These are phyloP conservation scores for Ranitomeya variabilis DNA, from an alignment of 2,113 vertebrate genomes.

Conservation along the genomic window DNA sequence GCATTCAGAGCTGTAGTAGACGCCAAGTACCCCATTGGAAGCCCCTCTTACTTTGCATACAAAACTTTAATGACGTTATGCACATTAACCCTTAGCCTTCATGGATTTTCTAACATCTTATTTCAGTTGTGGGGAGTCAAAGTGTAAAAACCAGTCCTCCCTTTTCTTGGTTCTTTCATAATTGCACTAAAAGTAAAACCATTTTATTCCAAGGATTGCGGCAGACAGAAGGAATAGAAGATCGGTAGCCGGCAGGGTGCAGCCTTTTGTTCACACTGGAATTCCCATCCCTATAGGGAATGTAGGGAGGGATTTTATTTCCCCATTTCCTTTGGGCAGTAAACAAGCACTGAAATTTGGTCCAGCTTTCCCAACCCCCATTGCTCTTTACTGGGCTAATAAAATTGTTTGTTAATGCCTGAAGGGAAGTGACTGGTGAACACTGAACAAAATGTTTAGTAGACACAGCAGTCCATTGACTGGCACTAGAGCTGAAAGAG, in stretches of 20 bases:
- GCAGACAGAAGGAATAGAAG: not conserved
- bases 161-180: no score
- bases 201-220: not conserved
- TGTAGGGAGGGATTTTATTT: constrained; percentile 18
- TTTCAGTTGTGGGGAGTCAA: no score
- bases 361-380: constrained; percentile 34
- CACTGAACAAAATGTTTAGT: constrained; percentile 34
- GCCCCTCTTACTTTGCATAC: not conserved
- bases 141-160: no score
- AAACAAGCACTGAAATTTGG: constrained; percentile 23
- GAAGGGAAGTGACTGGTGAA: constrained; percentile 36
- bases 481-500: constrained; percentile 44
- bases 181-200: no score
- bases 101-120: no score
- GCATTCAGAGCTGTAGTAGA: not conserved
- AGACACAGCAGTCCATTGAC: constrained; percentile 46
- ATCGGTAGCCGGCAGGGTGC: not conserved
- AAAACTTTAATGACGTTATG: not conserved
- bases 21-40: no score
- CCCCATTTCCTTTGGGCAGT: constrained; percentile 35
- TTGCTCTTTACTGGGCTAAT: constrained; percentile 44
- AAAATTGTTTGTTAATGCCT: constrained; percentile 53
- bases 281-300: constrained; percentile 23
- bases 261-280: constrained; percentile 29
- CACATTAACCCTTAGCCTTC: no score